Conservation (phyloP, 2,113 vertebrate species). For the Toxostoma redivivum region DNA sequence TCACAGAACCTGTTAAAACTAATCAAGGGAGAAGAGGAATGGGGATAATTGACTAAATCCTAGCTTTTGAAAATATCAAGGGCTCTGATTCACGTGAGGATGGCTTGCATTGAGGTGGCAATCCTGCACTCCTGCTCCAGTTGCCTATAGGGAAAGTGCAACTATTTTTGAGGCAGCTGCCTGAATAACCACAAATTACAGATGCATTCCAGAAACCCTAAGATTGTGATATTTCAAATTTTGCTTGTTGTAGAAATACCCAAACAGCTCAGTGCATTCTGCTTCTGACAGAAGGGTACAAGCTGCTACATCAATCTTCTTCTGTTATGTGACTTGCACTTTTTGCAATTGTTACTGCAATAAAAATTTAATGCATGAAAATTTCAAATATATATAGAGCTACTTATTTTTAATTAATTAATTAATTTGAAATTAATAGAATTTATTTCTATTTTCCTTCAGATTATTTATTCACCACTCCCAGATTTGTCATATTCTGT, state of each 20-base stretch:
- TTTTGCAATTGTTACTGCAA: neutral
- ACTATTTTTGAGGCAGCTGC: neutral
- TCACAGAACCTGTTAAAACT: neutral
- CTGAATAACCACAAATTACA: neutral
- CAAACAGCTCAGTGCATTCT: neutral
- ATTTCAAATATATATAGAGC: neutral
- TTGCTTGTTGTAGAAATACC: neutral
- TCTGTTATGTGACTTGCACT: accelerated
- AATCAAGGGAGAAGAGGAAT: neutral
- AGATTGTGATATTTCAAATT: neutral
- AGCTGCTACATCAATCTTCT: neutral
- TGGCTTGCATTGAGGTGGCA: neutral
- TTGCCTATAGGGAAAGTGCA: neutral
- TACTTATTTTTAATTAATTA: neutral
- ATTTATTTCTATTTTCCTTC: neutral
- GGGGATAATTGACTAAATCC: neutral
- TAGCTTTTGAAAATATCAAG: neutral
- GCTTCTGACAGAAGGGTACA: neutral
- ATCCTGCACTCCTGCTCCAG: neutral
- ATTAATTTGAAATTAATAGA: neutral
- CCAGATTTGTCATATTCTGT: neutral
- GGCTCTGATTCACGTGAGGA: neutral
- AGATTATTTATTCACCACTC: neutral
- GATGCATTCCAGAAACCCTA: neutral
- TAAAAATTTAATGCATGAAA: neutral